phyloP scores from a whole-genome alignment of 2,113 vertebrate genomes.

The Chaetorhynchus papuensis region DNA sequence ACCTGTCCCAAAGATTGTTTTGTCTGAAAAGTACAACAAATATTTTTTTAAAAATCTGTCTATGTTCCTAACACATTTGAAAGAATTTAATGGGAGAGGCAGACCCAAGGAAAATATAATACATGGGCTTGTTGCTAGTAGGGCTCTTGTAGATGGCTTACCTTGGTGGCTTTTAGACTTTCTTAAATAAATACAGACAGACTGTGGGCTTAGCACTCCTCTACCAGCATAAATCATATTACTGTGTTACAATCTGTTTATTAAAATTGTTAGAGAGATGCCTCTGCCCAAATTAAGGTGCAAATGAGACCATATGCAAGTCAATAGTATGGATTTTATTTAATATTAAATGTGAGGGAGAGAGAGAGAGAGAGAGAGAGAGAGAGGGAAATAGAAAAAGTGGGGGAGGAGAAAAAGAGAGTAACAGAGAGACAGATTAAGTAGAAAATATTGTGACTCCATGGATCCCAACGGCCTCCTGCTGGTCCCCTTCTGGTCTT shows the following conservation, averaged over 20 bases:
- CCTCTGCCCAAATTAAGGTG: background rate
- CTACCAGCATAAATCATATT: background rate
- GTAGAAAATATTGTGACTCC: background rate
- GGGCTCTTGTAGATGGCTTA: background rate
- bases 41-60: background rate
- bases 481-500: background rate
- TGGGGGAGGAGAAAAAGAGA: background rate
- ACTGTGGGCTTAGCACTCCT: background rate
- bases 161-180: background rate
- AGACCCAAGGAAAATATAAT: background rate
- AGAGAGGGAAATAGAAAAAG: no score
- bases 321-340: background rate
- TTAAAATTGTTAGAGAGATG: background rate
- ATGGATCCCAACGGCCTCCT: rapidly evolving
- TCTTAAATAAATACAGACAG: background rate
- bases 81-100: background rate
- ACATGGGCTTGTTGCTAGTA: background rate
- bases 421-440: background rate
- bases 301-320: background rate
- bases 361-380: no score
- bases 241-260: rapidly evolving
- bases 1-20: background rate
- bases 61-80: background rate
- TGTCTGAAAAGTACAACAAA: background rate
- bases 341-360: background rate